Conservation (phyloP, 2,797 vertebrate species). For the Sebastes wilsoni region DNA sequence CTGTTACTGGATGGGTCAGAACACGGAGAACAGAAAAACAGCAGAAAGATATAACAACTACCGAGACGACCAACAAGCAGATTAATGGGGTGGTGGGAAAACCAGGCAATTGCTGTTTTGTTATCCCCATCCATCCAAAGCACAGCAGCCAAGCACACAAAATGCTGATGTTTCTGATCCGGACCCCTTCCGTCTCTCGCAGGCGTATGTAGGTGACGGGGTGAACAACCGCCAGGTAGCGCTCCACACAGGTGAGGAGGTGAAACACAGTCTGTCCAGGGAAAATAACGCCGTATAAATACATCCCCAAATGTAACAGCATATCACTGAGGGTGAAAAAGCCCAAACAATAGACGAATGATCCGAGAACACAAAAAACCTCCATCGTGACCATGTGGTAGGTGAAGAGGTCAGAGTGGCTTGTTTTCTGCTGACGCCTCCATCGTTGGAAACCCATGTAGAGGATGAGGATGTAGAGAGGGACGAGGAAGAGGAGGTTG, state of each 20-base stretch:
- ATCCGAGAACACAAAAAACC: not conserved
- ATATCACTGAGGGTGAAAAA: fast-evolving
- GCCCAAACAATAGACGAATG: fast-evolving
- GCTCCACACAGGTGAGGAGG: constrained; percentile 10
- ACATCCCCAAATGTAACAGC: not conserved
- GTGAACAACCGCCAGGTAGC: constrained; percentile 10
- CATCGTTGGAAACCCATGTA: not conserved
- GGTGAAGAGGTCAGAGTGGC: constrained; percentile 19
- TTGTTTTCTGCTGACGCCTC: not conserved
- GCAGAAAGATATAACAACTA: not conserved
- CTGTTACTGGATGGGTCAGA: not conserved
- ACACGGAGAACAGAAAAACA: not conserved
- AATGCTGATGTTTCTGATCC: not conserved
- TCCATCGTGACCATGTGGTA: constrained; percentile 6
- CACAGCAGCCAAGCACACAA: not conserved
- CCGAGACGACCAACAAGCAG: not conserved
- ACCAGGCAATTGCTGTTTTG: fast-evolving
- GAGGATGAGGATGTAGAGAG: constrained; percentile 21
- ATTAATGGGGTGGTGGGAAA: not conserved
- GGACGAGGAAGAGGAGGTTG: not conserved
- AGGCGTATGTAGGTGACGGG: not conserved
- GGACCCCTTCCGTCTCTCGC: not conserved
- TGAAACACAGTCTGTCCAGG: not conserved
- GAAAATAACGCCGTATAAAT: too few relatives aligned
- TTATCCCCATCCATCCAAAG: not conserved